Evolutionary conservation across 2,888 invertebrate genomes (phyloP), one percentile per base, ranked within the genome.

Genomic region (Tetanocera ferruginea): DNA sequence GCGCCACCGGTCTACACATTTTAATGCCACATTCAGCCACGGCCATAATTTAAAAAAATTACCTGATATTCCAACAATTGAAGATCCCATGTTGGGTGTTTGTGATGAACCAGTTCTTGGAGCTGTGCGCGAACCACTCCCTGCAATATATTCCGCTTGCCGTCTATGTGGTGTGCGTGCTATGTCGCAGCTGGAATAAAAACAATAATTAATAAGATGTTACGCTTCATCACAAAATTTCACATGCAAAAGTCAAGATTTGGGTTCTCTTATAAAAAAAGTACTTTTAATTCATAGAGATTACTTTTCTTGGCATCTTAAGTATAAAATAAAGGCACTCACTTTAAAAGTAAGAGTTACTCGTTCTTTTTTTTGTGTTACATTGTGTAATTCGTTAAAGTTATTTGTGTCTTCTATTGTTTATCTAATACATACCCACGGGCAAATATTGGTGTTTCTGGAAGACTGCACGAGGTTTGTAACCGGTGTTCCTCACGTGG

Each of bases 401-500:
- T 2, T 62, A 2, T 31, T 17, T 28, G 9, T 62, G 31, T 6
- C 3, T 2, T 31, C 28, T 14, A 31, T 67, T 9, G 9, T 23
- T n/a, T 3, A 19, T 66, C 23, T 5, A 23, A 8, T 11, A 73
- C 71, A 76, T 81, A 90, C 90, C 95, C 95, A 82, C 96, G 92
- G 4, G 95, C 95, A 89, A 96, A 96, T 80, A 96, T 95, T 0
- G 96, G 96, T 1, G 96, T 96, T 90, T 96, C 96, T n/a, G 96
- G 96, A 78, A 96, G 91, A 85, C 96, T 96, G 83, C 95, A 96
- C 0, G 96, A 96, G 4, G 96, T 96, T 89, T 96, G 96, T 88
- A 96, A 87, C 81, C 92, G 92, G 82, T 90, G 90, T 69, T 93
- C 94, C 72, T 93, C 92, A 64, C 92, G 91, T 60, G 92, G 91